Base-by-base conservation (phyloP, 92 coral and sea anemone species). In the Bergia sp. region DNA sequence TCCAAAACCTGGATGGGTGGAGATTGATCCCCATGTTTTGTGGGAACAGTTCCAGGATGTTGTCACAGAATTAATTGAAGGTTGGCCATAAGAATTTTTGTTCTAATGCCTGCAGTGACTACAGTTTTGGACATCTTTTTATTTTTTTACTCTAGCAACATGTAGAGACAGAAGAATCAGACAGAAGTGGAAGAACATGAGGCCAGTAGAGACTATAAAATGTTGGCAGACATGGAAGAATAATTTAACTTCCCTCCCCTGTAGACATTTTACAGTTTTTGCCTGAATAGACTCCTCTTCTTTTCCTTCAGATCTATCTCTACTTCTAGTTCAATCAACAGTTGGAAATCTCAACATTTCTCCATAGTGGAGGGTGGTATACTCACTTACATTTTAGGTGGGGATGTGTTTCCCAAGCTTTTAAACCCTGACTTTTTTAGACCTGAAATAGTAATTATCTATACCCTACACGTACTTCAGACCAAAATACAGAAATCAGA, bases 21-120 rank as follows among this genome's bases (percentile, higher is more conserved):
- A 97, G 91, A 91, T 97, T 78, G 97, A 97, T 67, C 99, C 99
- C 1, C 82, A 94, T 42, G 92, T 86, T 3, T 82, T 97, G 64
- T 97, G 99, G 99, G 97, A 97, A 71, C 99, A 97, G 94, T 97
- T 97, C 90, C 96, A 91, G 81, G 98, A 97, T 80, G 88, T 97
- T 42, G 90, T 97, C 37, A 95, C 96, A n/a, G 99, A 97, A 84
- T 93, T 94, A 10, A 92, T 97, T 89, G 98, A 94, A 95, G 99
- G 99, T 97, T 92, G 21, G 23, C 41, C n/a, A 21, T 40, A 38
- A 47, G 41, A 43, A 23, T 69, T 41, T 6, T 82, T 57, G 29
- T 15, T 23, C 2, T 45, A 21, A 65, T 69, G 20, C 13, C 39
- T 37, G 18, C 3, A 9, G 13, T 1, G 21, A 69, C 39, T 80